phyloP scores from a whole-genome alignment of 1,140 invertebrate species.

The Telenomus remus region DNA sequence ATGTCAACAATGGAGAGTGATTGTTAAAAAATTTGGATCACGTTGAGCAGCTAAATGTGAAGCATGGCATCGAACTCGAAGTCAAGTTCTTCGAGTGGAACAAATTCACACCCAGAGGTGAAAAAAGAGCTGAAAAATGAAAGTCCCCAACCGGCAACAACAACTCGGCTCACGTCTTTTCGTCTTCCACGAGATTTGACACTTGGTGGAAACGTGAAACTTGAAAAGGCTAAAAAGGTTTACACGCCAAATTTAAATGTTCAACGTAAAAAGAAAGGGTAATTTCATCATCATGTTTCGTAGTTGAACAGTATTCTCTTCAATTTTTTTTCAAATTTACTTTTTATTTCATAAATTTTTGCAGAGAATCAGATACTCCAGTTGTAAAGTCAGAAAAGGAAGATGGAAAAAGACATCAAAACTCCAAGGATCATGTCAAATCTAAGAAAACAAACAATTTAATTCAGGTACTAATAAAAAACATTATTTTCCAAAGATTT shows the following conservation, averaged over 20 bases:
- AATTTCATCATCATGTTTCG: too few relatives aligned
- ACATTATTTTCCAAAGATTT: too few relatives aligned
- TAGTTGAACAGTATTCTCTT: too few relatives aligned
- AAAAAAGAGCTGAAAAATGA: slow-evolving; percentile 9
- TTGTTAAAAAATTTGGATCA: too few relatives aligned
- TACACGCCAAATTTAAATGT: slow-evolving; percentile 71
- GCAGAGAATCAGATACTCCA: slow-evolving; percentile 53
- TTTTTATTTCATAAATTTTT: slow-evolving; percentile 14
- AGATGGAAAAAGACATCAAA: slow-evolving; percentile 54
- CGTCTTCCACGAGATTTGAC: slow-evolving; percentile 68
- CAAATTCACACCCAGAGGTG: not conserved
- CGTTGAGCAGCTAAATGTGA: too few relatives aligned
- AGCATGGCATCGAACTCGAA: slow-evolving; percentile 2
- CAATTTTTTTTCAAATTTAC: slow-evolving; percentile 5
- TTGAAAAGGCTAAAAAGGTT: slow-evolving; percentile 66
- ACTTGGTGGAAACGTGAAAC: slow-evolving; percentile 66
- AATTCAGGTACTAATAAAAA: slow-evolving; percentile 64
- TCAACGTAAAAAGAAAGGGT: slow-evolving; percentile 71
- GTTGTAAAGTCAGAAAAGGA: slow-evolving; percentile 51
- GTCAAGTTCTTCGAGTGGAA: slow-evolving; percentile 5
- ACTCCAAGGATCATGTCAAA: slow-evolving; percentile 38
- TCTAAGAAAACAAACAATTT: slow-evolving; percentile 57
- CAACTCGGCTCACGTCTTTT: slow-evolving; percentile 69
- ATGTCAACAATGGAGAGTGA: too few relatives aligned
- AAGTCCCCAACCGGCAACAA: slow-evolving; percentile 12